phyloP scores from a whole-genome alignment of 2,113 vertebrate species.

The Phaethornis superciliosus region DNA sequence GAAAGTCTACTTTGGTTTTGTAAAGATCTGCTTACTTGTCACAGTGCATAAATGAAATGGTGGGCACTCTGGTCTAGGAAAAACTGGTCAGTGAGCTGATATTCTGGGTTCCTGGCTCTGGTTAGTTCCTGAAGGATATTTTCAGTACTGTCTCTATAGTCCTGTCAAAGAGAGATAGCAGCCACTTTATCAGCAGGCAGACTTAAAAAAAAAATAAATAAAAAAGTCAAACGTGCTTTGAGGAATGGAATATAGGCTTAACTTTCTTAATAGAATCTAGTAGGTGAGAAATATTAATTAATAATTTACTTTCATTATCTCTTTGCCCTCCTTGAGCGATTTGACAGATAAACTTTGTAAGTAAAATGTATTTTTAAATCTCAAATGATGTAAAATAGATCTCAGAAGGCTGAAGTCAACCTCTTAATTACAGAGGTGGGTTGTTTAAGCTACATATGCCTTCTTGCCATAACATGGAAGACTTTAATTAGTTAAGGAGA shows the following conservation, averaged over 20 bases:
- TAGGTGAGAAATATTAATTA: constrained; percentile 28
- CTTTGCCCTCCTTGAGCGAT: constrained; percentile 26
- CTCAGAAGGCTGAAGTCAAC: constrained; percentile 30
- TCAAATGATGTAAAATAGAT: constrained; percentile 1
- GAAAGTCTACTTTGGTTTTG: neutral
- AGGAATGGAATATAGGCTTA: neutral
- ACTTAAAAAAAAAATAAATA: neutral
- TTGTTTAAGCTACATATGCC: constrained; percentile 36
- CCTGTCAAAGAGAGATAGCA: neutral
- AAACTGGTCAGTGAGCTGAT: neutral
- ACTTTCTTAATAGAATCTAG: neutral
- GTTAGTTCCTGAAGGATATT: neutral
- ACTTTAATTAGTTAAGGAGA: constrained; percentile 37
- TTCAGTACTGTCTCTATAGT: neutral
- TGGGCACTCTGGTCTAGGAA: neutral
- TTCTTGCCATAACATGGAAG: constrained; percentile 35
- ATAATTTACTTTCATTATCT: constrained; percentile 40
- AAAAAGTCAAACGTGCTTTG: neutral
- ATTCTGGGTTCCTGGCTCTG: neutral
- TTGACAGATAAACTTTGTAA: neutral
- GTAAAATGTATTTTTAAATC: constrained; percentile 27
- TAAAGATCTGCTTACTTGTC: neutral
- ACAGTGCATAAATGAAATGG: rapidly evolving
- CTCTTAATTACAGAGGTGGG: constrained; percentile 41
- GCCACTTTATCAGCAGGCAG: constrained; percentile 20